Evolutionary conservation across 2,797 vertebrate species (phyloP).

Genomic region (Okamejei kenojei): DNA sequence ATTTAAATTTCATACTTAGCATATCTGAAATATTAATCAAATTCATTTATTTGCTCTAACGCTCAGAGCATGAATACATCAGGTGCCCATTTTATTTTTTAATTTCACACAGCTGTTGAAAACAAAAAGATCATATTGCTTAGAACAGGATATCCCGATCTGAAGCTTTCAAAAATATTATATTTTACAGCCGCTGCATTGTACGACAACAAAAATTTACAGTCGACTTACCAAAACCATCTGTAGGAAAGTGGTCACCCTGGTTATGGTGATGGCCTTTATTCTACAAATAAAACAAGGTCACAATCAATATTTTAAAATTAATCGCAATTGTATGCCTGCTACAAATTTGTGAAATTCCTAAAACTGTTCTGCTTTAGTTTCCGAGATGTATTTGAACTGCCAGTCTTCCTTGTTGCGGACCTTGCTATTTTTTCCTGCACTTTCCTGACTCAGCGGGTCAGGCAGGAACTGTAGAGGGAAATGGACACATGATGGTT

Average conservation of each 20-base stretch:
- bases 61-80: not conserved
- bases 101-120: slow-evolving; percentile 37
- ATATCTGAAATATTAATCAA: not conserved
- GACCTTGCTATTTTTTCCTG: too few relatives aligned
- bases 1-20: not conserved
- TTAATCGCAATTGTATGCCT: not conserved
- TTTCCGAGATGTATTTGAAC: too few relatives aligned
- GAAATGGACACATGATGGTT: too few relatives aligned
- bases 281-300: slow-evolving; percentile 64
- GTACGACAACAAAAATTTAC: not conserved
- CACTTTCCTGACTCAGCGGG: too few relatives aligned
- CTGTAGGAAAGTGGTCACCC: slow-evolving; percentile 83
- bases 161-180: not conserved
- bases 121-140: not conserved
- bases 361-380: not conserved
- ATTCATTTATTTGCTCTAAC: not conserved
- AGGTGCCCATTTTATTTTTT: not conserved
- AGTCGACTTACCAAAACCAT: slow-evolving; percentile 79
- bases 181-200: not conserved
- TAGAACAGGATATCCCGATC: not conserved
- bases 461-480: too few relatives aligned
- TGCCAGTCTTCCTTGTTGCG: too few relatives aligned
- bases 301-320: not conserved
- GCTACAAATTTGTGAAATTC: not conserved
- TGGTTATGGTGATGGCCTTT: slow-evolving; percentile 80